Evolutionary conservation across 30 jellyfish, hydroid and myxozoan genomes (phyloP).

Genomic region (Rhopilema esculentum): DNA sequence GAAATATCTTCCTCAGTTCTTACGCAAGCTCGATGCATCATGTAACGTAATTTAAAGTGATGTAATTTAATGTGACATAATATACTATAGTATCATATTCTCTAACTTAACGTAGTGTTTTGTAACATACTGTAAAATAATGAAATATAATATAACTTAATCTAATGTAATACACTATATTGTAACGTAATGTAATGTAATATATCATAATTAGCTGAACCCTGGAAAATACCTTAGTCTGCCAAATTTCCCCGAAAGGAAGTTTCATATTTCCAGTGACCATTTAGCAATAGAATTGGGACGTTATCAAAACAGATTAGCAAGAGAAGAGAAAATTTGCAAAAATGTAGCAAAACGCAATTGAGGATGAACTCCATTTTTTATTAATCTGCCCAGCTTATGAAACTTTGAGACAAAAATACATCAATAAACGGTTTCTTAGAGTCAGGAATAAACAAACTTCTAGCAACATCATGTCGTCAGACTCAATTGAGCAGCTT

Average conservation of each 20-base stretch:
- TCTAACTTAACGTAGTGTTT: no score
- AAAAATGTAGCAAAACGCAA: slow-evolving; percentile 15
- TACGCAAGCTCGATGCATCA: not conserved
- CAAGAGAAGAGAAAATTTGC: not conserved
- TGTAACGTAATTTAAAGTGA: not conserved
- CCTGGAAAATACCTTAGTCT: no score
- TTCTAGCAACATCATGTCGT: slow-evolving; percentile 1
- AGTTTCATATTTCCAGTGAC: not conserved
- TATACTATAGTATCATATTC: not conserved
- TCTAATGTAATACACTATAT: no score
- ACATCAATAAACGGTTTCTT: slow-evolving; percentile 6
- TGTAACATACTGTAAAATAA: no score
- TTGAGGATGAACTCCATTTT: not conserved
- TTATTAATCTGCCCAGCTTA: slow-evolving; percentile 10
- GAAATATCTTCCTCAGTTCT: no score
- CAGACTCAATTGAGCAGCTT: slow-evolving; percentile 1
- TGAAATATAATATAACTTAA: no score
- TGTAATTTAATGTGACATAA: not conserved
- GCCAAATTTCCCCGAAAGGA: slow-evolving; percentile 2
- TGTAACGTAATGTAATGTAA: no score
- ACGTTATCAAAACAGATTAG: slow-evolving; percentile 12
- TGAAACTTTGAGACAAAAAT: slow-evolving; percentile 8
- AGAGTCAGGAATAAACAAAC: slow-evolving; percentile 7
- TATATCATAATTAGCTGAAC: no score
- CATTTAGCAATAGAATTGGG: slow-evolving; percentile 15